Evolutionary conservation across 2,888 invertebrate species (phyloP).

Genomic region (Trissoscelio sp.): DNA sequence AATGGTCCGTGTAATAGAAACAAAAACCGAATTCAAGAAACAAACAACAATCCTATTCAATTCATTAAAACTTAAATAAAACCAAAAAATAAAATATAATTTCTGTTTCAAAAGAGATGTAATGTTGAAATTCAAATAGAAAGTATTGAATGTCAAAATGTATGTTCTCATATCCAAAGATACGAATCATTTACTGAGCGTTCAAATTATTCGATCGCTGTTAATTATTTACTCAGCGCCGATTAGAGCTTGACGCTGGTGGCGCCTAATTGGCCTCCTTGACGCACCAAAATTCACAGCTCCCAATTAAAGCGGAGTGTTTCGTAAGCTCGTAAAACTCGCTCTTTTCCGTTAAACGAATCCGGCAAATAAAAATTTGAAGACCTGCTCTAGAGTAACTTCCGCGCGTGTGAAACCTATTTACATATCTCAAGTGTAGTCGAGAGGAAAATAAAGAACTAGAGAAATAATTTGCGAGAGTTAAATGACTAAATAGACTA

Average conservation of each 20-base stretch:
- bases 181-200: slow-evolving; percentile 23
- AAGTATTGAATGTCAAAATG: too few species aligned
- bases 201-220: slow-evolving; percentile 66
- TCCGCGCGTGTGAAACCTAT: neutral
- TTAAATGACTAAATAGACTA: too few species aligned
- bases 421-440: slow-evolving; percentile 49
- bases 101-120: too few species aligned
- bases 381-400: neutral
- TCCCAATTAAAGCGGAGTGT: slow-evolving; percentile 59
- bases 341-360: slow-evolving; percentile 7
- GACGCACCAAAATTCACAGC: slow-evolving; percentile 11
- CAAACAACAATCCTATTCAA: too few species aligned
- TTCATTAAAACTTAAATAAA: too few species aligned
- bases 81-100: too few species aligned
- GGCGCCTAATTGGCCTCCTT: slow-evolving; percentile 69
- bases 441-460: too few species aligned
- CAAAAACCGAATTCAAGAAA: too few species aligned
- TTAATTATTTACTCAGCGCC: slow-evolving; percentile 68
- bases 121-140: too few species aligned
- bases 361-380: slow-evolving; percentile 8
- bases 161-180: slow-evolving; percentile 6
- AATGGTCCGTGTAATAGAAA: neutral
- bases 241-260: slow-evolving; percentile 72
- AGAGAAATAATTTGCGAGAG: too few species aligned
- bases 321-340: slow-evolving; percentile 53